These are phyloP conservation scores for Drosophila willistoni DNA, from an alignment of 1,140 invertebrate species.

Conservation along the genomic window DNA sequence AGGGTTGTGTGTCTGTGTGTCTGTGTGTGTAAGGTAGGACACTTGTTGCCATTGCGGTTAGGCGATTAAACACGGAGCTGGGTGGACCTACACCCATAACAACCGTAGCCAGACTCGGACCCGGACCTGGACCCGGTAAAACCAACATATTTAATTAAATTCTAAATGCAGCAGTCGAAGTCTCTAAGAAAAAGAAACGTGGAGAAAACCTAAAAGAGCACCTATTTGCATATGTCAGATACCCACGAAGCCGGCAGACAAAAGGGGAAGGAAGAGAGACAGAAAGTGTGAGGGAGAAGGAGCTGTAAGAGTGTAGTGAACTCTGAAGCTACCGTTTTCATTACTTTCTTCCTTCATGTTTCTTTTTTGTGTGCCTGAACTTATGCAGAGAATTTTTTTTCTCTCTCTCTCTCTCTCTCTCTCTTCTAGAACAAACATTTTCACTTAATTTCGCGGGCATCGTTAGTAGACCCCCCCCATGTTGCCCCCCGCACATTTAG, in stretches of 20 bases:
- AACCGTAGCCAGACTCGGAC: too few species aligned
- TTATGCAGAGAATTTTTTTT: constrained; percentile 47
- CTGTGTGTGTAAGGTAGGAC: constrained; percentile 22
- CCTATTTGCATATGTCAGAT: constrained; percentile 8
- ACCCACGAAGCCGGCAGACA: not conserved
- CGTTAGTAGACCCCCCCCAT: constrained; percentile 34
- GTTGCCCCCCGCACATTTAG: not conserved
- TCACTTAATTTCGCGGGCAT: constrained; percentile 58
- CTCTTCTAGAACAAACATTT: constrained; percentile 55
- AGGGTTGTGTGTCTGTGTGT: not conserved
- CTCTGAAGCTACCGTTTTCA: constrained; percentile 13
- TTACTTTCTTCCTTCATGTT: constrained; percentile 12
- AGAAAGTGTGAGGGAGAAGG: not conserved
- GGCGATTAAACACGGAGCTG: constrained; percentile 50
- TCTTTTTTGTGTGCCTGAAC: constrained; percentile 34
- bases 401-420: too few species aligned
- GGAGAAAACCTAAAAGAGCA: constrained; percentile 5
- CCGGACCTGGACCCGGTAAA: constrained; percentile 16
- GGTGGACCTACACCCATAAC: not conserved
- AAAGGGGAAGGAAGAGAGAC: not conserved
- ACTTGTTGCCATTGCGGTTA: constrained; percentile 55
- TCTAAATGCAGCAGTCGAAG: constrained; percentile 52
- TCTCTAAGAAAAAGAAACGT: constrained; percentile 1
- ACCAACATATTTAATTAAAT: constrained; percentile 63
- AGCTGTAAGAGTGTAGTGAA: not conserved